These are phyloP conservation scores for Willowsia nigromaculata DNA, from an alignment of 2,888 invertebrate genomes.

Conservation along the genomic window DNA sequence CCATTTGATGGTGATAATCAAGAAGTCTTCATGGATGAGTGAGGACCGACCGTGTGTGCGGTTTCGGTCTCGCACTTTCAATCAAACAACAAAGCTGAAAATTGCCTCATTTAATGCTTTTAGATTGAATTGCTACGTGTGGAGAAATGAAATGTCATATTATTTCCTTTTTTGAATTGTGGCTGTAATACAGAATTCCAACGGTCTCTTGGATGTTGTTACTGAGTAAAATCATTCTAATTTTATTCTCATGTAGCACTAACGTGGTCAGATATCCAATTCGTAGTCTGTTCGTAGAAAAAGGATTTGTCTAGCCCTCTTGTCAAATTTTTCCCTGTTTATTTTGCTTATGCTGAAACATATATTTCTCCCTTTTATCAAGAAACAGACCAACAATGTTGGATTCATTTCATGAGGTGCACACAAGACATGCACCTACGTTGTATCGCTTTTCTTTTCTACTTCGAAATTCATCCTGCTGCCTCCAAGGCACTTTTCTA, in stretches of 20 bases:
- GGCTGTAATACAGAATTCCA: too few relatives aligned
- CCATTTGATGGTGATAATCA: background rate
- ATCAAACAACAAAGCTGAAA: conserved; percentile 17
- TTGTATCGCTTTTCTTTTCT: background rate
- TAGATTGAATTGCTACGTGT: conserved; percentile 9
- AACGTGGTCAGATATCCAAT: too few relatives aligned
- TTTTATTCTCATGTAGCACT: too few relatives aligned
- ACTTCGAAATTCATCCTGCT: background rate
- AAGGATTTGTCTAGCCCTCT: background rate
- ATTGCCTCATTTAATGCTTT: background rate
- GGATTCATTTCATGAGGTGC: too few relatives aligned
- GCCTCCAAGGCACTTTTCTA: background rate
- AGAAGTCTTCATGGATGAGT: background rate
- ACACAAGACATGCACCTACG: too few relatives aligned
- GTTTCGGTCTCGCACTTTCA: background rate
- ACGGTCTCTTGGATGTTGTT: too few relatives aligned
- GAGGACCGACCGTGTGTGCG: background rate
- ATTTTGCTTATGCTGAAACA: background rate
- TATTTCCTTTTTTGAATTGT: background rate
- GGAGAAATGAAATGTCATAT: background rate
- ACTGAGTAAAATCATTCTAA: too few relatives aligned
- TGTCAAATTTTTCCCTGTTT: background rate
- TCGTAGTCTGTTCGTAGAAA: too few relatives aligned
- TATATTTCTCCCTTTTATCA: too few relatives aligned
- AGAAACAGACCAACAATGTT: too few relatives aligned